Base-by-base conservation (phyloP, 64 coral and sea anemone genomes). In the Stichodactyla helianthus region DNA sequence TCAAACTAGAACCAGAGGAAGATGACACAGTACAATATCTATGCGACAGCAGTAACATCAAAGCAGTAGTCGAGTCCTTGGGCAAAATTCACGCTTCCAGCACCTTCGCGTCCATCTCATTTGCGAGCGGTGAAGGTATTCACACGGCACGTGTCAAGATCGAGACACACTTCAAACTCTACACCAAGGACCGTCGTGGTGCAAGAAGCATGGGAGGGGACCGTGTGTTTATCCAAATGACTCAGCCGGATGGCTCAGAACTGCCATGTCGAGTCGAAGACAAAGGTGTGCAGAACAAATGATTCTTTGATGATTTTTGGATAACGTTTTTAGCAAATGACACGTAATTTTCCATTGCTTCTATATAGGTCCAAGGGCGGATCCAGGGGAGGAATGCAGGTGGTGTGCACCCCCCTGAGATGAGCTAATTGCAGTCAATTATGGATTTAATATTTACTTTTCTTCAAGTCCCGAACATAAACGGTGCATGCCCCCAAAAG, bases 91-190 rank as follows among this genome's bases (percentile, higher is more conserved):
- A 89, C 52, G 92, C 95, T 26, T 91, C 92, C 19, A 98, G 95
- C 67, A 98, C 95, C 31, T 98, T 98, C 89, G 95, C 95, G 60
- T 98, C 95, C 52, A 91, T 98, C 19, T 98, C 95, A 19, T 98
- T 92, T 79, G 95, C 92, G 15, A 91, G 89, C 67, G 95, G 95
- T 23, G 95, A 94, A n/a, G 95, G 95, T 2, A 94, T 94, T 26
- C 89, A 93, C 50, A 98, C 95, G 16, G 95, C 92, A 14, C 89
- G 95, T 55, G 95, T 98, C 27, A 98, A 94, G 55, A 85, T 98
- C 26, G 95, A 98, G 68, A 90, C 95, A 59, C 89, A 88, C 65
- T 98, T 98, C 23, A 91, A 92, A 67, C 83, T 98, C 65, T 85
- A 90, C 10, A 98, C 95, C 11, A 98, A 98, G 28, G 93, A 94